phyloP scores from a whole-genome alignment of 2,888 invertebrate species.

The Drosophila paramelanica region DNA sequence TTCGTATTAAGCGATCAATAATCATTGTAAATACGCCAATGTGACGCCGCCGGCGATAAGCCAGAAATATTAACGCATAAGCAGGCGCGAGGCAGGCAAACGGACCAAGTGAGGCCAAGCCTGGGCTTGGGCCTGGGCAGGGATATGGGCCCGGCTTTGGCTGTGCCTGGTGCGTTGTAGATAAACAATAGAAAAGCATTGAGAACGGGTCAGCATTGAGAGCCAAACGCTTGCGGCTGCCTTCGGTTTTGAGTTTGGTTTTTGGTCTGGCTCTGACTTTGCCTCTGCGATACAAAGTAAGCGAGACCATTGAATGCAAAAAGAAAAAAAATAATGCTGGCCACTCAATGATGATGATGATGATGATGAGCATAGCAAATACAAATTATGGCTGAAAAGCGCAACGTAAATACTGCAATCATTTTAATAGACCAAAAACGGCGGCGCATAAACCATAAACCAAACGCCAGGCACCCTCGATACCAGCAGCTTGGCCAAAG shows the following conservation, averaged over 20 bases:
- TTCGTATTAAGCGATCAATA: conserved; percentile 82
- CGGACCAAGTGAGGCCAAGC: conserved; percentile 8
- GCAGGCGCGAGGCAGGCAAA: conserved; percentile 12
- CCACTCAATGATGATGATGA: conserved; percentile 71
- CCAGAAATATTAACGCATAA: conserved; percentile 71
- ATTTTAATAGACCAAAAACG: conserved; percentile 81
- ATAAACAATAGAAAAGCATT: conserved; percentile 79
- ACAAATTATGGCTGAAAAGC: conserved; percentile 79
- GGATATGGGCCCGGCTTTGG: conserved; percentile 6
- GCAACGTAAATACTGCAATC: conserved; percentile 82
- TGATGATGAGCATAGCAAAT: conserved; percentile 80
- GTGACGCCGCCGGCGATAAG: conserved; percentile 77
- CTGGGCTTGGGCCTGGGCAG: background rate
- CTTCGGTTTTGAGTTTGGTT: conserved; percentile 23
- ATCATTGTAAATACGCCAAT: conserved; percentile 78
- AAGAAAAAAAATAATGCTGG: conserved; percentile 45
- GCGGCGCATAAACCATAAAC: conserved; percentile 80
- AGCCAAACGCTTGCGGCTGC: conserved; percentile 58
- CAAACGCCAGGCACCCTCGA: conserved; percentile 64
- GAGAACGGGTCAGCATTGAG: conserved; percentile 67
- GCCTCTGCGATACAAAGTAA: conserved; percentile 46
- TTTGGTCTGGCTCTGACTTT: conserved; percentile 12
- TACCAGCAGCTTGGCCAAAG: conserved; percentile 22
- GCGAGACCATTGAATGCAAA: conserved; percentile 55
- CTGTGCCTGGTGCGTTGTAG: conserved; percentile 55